These are phyloP conservation scores for Nomada fabriciana DNA, from an alignment of 2,888 invertebrate genomes.

Conservation along the genomic window DNA sequence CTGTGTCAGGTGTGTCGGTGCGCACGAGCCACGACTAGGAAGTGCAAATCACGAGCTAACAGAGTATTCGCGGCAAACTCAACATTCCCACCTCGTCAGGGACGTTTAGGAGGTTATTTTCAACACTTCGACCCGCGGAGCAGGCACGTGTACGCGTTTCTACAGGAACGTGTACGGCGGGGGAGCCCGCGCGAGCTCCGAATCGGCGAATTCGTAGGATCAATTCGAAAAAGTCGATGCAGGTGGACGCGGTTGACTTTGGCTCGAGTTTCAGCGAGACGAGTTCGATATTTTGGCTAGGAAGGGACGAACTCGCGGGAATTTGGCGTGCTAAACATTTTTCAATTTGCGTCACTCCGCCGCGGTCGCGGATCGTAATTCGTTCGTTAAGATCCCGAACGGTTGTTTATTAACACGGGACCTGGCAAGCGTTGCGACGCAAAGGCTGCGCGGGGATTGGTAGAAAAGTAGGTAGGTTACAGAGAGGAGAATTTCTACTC, in stretches of 20 bases:
- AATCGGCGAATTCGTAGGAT: neutral
- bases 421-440: neutral
- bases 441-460: too few species aligned
- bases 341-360: neutral
- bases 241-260: slow-evolving; percentile 7
- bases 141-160: slow-evolving; percentile 31
- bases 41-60: slow-evolving; percentile 80
- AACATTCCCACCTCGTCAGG: slow-evolving; percentile 82
- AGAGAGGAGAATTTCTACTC: neutral
- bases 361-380: neutral
- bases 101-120: slow-evolving; percentile 82
- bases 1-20: slow-evolving; percentile 26
- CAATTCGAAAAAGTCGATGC: neutral
- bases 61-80: slow-evolving; percentile 79
- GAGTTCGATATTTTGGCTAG: neutral
- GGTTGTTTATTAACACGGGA: neutral
- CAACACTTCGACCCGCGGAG: slow-evolving; percentile 72
- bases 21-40: slow-evolving; percentile 77
- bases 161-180: slow-evolving; percentile 5
- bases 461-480: too few species aligned
- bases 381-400: neutral
- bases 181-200: neutral
- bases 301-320: neutral
- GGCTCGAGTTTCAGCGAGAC: neutral
- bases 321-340: neutral